Percentiles rank a stretch among this genome's conserved stretches.
These are phyloP conservation scores for Cirrhinus mrigala DNA, from an alignment of 2,797 vertebrate genomes.

Conservation along the genomic window DNA sequence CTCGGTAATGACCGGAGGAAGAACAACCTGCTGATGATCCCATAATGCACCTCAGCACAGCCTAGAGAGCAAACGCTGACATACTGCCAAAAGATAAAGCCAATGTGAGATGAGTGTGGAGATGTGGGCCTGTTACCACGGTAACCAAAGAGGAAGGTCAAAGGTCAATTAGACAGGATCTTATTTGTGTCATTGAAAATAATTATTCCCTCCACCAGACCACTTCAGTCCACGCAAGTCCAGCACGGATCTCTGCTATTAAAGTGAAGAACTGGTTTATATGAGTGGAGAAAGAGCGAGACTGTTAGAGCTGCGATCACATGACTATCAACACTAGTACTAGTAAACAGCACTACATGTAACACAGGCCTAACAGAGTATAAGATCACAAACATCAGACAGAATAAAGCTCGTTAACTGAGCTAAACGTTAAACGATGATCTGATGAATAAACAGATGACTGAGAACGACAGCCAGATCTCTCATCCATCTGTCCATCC, in stretches of 20 bases:
- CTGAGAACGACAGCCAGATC: too few relatives aligned
- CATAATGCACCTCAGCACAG: not conserved
- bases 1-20: conserved; percentile 13
- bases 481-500: too few relatives aligned
- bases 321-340: too few relatives aligned
- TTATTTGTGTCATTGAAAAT: conserved; percentile 67
- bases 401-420: too few relatives aligned
- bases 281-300: too few relatives aligned
- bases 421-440: too few relatives aligned
- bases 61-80: not conserved
- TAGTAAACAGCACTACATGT: too few relatives aligned
- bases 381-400: too few relatives aligned
- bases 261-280: too few relatives aligned
- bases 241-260: not conserved
- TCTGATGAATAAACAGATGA: too few relatives aligned
- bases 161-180: conserved; percentile 74
- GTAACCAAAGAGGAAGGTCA: conserved; percentile 73
- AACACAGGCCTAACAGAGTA: too few relatives aligned
- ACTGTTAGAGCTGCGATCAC: too few relatives aligned
- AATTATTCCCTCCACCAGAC: conserved; percentile 35
- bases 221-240: not conserved
- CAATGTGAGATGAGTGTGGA: not conserved
- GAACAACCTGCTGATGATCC: not conserved
- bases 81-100: not conserved
- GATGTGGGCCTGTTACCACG: conserved; percentile 68